Conservation (phyloP, 2,888 invertebrate species). For the Hoplodrina blanda region DNA sequence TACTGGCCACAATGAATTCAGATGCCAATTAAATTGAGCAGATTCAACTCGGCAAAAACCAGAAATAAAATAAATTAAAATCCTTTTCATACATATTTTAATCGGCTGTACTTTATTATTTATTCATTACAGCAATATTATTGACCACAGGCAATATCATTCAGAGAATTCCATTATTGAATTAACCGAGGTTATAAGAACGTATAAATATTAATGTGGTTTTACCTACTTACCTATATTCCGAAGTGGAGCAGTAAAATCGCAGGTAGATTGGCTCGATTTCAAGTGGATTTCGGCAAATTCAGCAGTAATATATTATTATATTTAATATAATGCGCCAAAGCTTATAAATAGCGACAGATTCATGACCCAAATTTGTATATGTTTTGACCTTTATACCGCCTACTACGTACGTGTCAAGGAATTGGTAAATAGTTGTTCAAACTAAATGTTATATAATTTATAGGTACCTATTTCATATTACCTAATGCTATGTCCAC, state of each 20-base stretch:
- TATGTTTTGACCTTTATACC: constrained; percentile 16
- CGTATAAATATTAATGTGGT: not conserved
- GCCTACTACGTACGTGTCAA: not conserved
- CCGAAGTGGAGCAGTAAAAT: not conserved
- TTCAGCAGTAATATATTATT: constrained; percentile 43
- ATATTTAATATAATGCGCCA: constrained; percentile 41
- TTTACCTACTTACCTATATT: not conserved
- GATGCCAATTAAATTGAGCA: not conserved
- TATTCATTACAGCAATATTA: no score
- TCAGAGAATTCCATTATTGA: not conserved
- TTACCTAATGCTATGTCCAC: no score
- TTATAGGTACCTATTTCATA: no score
- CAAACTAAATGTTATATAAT: not conserved
- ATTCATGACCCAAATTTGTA: constrained; percentile 37
- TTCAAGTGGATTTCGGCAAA: constrained; percentile 40
- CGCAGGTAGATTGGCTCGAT: constrained; percentile 46
- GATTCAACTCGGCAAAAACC: not conserved
- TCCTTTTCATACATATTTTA: no score
- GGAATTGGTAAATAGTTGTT: not conserved
- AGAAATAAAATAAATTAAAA: not conserved
- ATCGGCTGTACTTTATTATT: no score
- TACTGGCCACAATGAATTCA: not conserved
- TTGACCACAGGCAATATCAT: not conserved
- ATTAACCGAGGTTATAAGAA: not conserved
- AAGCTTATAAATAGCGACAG: constrained; percentile 41